phyloP scores from a whole-genome alignment of 2,797 vertebrate genomes.

The Tenualosa thibaudeaui region DNA sequence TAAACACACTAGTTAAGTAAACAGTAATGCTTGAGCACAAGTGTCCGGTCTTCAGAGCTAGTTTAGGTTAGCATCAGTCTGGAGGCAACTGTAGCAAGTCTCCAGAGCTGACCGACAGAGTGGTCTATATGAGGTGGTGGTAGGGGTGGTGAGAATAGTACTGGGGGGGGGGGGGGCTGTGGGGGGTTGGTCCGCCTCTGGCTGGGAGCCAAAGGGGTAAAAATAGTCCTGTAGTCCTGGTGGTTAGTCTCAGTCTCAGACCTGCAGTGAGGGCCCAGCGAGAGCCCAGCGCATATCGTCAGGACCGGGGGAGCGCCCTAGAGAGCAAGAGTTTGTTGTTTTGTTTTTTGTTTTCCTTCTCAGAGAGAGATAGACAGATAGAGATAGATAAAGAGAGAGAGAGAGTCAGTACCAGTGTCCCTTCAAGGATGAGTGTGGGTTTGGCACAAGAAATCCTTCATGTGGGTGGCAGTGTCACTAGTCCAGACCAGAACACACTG shows the following conservation, averaged over 20 bases:
- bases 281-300: neutral
- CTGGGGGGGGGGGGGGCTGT: neutral
- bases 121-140: neutral
- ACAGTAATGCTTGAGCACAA: slow-evolving; percentile 77
- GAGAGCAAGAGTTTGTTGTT: neutral
- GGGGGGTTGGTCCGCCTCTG: neutral
- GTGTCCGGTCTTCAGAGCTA: slow-evolving; percentile 73
- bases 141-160: too few species aligned
- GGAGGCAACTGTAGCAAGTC: neutral
- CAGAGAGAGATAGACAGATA: too few species aligned
- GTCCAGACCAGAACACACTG: neutral
- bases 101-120: neutral
- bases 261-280: neutral
- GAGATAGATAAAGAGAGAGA: too few species aligned
- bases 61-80: neutral
- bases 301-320: neutral
- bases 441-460: slow-evolving; percentile 20
- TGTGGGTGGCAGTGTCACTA: neutral
- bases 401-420: neutral
- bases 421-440: neutral
- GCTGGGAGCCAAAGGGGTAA: neutral
- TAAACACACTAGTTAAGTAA: slow-evolving; percentile 71
- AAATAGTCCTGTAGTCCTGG: neutral
- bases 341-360: neutral
- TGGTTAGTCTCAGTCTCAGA: neutral